Base-by-base conservation (phyloP, 2,888 invertebrate species). In the Apoda limacodes region DNA sequence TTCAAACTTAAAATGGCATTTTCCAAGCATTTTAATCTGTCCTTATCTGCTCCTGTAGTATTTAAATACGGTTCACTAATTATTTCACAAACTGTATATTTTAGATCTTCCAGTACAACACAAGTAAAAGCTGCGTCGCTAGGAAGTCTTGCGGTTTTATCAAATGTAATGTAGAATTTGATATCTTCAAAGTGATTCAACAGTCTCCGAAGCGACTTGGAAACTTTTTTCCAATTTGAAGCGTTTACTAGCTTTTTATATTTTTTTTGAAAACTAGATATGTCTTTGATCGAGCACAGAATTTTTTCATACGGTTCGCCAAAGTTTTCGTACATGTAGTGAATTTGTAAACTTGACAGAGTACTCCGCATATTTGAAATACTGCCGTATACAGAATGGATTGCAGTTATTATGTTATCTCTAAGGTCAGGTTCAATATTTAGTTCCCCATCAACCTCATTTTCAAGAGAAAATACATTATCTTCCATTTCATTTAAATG, bases 291-390 rank as follows among this genome's bases (percentile, higher is more conserved):
- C 3, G 69, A 58, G 13, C 42, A 50, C 13, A 78, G 49, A 30
- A 76, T 34, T 5, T 42, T 46, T 52, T 69, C 64, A 3, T 69
- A 66, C 5, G 80, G 78, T 42, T 67, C 64, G 2, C 74, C 75
- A 39, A 71, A 81, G 42, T 76, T 71, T 40, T 72, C 65, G 39
- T 66, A 69, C 65, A 81, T 64, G 22, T 63, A 72, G 29, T 57
- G 64, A 46, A 74, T 78, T 52, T 71, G 75, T 38, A 78, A 57
- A 40, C 68, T 72, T 9, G 70, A 61, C 28, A 83, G 61, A n/a
- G 80, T 70, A 39, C 82, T 68, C 28, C 83, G 71, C 62, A 84
- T 82, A 32, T 81, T 71, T 29, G 81, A 80, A 43, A 83, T 81
- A 40, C 74, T 78, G 5, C 71, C 62, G 43, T 82, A 83, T 20